These are phyloP conservation scores for Synergus gifuensis DNA, from an alignment of 2,888 invertebrate genomes.

Conservation along the genomic window DNA sequence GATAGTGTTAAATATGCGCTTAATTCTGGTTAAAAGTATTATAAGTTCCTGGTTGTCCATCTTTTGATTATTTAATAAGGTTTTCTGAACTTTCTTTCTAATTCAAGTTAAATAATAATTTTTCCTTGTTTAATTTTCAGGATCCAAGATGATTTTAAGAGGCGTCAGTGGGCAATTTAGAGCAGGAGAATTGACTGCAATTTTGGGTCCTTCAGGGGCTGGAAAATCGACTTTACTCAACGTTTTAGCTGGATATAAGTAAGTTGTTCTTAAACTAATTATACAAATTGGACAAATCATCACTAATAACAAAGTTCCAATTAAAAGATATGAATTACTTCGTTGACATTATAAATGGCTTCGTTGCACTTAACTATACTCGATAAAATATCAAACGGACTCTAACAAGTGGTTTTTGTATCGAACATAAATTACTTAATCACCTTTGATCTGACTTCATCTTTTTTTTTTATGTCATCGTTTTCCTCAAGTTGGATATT, in stretches of 20 bases:
- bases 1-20: no score
- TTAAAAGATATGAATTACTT: no score
- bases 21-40: no score
- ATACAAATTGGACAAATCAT: no score
- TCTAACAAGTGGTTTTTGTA: neutral
- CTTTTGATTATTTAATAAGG: no score
- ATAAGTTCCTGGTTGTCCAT: no score
- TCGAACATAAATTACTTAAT: neutral
- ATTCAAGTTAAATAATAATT: no score
- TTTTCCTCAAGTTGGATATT: neutral
- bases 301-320: no score
- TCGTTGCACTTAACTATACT: neutral
- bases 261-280: conserved; percentile 68
- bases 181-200: conserved; percentile 92
- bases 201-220: conserved; percentile 95
- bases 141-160: conserved; percentile 88
- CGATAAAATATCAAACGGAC: neutral
- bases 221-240: conserved; percentile 95
- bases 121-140: conserved; percentile 74
- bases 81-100: no score
- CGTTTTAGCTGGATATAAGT: conserved; percentile 95
- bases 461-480: neutral
- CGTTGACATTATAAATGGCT: neutral
- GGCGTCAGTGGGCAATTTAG: conserved; percentile 90
- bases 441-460: neutral